Base-by-base conservation (phyloP, 2,113 vertebrate genomes). In the Polyodon spathula region DNA sequence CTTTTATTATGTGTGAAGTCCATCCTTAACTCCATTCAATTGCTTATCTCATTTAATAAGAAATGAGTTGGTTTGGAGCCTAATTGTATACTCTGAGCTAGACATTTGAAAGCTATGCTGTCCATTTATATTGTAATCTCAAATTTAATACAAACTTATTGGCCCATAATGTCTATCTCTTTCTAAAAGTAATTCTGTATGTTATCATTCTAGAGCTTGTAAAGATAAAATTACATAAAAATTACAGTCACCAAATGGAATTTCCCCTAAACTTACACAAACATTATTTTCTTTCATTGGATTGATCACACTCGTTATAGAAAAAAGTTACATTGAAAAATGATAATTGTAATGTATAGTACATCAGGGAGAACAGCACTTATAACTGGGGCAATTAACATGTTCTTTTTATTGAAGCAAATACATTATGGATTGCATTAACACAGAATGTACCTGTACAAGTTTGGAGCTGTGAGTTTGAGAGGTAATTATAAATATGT, bases 1-100 rank as follows among this genome's bases (percentile, higher is more conserved):
- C 83, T 38, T 56, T 78, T 9, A 62, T 77, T 69, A 66, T 64
- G 71, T 75, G 66, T 82, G 54, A 73, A 77, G 68, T 59, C 61
- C 15, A 56, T 65, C 55, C 69, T 70, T 54, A 38, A 66, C 68
- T 68, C 60, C 41, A 54, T 60, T 37, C 51, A 66, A 8, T 6
- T 38, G 59, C 58, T 8, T 42, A 14, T 67, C 17, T 65, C 15
- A 59, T 56, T 60, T 56, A 58, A 63, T 4, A 44, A 55, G 59
- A 39, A 62, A 59, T 63, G 63, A 70, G 54, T 56, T 39, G 44
- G 43, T 48, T 52, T 6, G 5, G 10, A 52, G n/a, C 11, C 53
- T 27, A 8, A 37, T 54, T 27, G 16, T 37, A 8, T 5, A 8
- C 53, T 9, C 12, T 54, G 16, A 27, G 4, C 16, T 15, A 16